Percentiles rank a stretch among this genome's conserved stretches.
phyloP scores from a whole-genome alignment of 2,888 invertebrate genomes.

The Campoplex capitator region DNA sequence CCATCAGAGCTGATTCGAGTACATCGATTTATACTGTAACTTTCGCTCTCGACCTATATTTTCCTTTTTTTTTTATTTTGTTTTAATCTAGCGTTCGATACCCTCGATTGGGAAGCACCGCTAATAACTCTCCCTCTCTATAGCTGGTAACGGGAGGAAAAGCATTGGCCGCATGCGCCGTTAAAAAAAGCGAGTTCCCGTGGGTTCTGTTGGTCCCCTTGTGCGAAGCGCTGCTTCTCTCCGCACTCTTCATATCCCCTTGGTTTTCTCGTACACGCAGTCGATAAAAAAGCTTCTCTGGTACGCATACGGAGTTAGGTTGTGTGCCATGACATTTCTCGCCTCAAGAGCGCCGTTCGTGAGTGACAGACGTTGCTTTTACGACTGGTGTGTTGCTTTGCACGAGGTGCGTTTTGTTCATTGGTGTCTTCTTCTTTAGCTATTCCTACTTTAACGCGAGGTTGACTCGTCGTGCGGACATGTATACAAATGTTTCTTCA shows the following conservation, averaged over 20 bases:
- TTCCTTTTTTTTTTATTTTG: neutral
- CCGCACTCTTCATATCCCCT: conserved; percentile 74
- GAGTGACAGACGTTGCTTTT: conserved; percentile 57
- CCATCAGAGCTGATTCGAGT: neutral
- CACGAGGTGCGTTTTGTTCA: conserved; percentile 31
- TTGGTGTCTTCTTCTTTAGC: conserved; percentile 29
- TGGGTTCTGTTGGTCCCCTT: conserved; percentile 67
- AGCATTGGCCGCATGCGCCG: conserved; percentile 80
- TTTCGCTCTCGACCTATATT: conserved; percentile 57
- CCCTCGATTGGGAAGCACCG: conserved; percentile 52
- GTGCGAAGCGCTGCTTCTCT: conserved; percentile 68
- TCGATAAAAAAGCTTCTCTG: conserved; percentile 81
- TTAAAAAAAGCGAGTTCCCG: conserved; percentile 71
- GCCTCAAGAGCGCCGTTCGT: conserved; percentile 52
- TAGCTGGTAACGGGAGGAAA: conserved; percentile 38
- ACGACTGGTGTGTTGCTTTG: conserved; percentile 42
- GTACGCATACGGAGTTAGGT: conserved; percentile 56
- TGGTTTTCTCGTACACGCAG: conserved; percentile 65
- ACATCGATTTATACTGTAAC: conserved; percentile 57
- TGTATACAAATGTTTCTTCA: conserved; percentile 25
- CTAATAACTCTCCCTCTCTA: conserved; percentile 62
- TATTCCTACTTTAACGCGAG: neutral
- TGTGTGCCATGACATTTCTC: conserved; percentile 54
- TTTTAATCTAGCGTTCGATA: conserved; percentile 48
- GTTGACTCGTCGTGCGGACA: conserved; percentile 30